Evolutionary conservation across 2,113 vertebrate species (phyloP).

Genomic region (Apodemus speciosus): DNA sequence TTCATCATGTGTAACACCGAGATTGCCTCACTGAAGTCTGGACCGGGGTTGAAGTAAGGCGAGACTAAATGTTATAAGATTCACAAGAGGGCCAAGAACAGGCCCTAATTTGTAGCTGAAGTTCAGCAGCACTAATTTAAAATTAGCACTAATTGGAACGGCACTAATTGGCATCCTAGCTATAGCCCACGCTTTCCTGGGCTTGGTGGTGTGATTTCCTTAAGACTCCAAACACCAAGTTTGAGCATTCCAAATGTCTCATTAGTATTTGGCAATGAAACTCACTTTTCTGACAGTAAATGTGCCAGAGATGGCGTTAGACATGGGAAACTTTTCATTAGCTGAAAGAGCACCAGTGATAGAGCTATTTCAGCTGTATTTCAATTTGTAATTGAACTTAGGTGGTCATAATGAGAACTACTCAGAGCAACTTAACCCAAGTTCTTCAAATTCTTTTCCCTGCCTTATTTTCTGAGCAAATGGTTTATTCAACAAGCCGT

Average conservation of each 20-base stretch:
- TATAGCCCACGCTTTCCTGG: background rate
- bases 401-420: conserved; percentile 52
- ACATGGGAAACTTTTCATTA: conserved; percentile 61
- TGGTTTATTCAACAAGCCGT: conserved; percentile 62
- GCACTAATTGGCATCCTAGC: conserved; percentile 31
- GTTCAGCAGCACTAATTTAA: conserved; percentile 5
- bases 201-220: conserved; percentile 34
- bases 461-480: conserved; percentile 57
- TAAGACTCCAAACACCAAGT: background rate
- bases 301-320: conserved; percentile 34
- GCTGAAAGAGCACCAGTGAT: background rate
- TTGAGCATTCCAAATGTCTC: conserved; percentile 50
- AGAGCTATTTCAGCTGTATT: conserved; percentile 62
- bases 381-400: conserved; percentile 68
- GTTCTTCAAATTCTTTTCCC: conserved; percentile 71
- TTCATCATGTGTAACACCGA: background rate
- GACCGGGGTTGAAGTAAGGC: background rate
- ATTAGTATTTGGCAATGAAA: conserved; percentile 47
- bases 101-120: background rate
- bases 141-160: conserved; percentile 40
- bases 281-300: conserved; percentile 58
- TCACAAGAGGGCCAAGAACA: background rate
- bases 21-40: background rate
- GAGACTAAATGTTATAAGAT: background rate
- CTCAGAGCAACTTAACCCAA: conserved; percentile 53